phyloP scores from a whole-genome alignment of 2,113 vertebrate genomes.

The Xiphophorus maculatus region DNA sequence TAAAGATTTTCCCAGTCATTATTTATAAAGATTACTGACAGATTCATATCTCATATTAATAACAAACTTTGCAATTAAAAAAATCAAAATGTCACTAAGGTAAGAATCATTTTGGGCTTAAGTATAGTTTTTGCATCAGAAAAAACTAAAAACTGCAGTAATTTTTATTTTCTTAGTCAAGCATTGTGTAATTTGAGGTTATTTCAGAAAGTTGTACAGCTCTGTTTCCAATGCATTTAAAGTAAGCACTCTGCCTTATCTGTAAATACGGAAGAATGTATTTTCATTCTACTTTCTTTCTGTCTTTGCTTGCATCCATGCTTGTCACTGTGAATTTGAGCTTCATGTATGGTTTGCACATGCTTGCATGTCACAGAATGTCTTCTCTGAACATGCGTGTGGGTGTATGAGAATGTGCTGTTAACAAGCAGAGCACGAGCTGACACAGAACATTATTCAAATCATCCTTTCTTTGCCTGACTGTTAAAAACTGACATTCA shows the following conservation, averaged over 20 bases:
- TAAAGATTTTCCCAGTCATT: no score
- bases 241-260: background rate
- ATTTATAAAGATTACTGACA: no score
- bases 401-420: slow-evolving; percentile 1
- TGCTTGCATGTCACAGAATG: background rate
- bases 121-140: background rate
- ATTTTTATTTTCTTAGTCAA: background rate
- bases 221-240: background rate
- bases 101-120: background rate
- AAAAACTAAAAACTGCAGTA: background rate
- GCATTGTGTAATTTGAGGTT: background rate
- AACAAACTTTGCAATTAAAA: no score
- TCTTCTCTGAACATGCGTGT: background rate
- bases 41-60: no score
- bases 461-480: slow-evolving; percentile 51
- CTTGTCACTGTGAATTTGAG: slow-evolving; percentile 40
- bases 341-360: slow-evolving; percentile 6
- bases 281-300: slow-evolving; percentile 17
- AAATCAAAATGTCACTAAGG: background rate
- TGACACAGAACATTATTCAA: slow-evolving; percentile 63
- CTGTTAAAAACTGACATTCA: slow-evolving; percentile 63
- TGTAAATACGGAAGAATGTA: background rate
- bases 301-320: background rate
- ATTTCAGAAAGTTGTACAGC: background rate
- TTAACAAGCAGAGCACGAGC: slow-evolving; percentile 45